These are phyloP conservation scores for Calcarius lapponicus DNA, from an alignment of 2,797 vertebrate genomes.

Conservation along the genomic window DNA sequence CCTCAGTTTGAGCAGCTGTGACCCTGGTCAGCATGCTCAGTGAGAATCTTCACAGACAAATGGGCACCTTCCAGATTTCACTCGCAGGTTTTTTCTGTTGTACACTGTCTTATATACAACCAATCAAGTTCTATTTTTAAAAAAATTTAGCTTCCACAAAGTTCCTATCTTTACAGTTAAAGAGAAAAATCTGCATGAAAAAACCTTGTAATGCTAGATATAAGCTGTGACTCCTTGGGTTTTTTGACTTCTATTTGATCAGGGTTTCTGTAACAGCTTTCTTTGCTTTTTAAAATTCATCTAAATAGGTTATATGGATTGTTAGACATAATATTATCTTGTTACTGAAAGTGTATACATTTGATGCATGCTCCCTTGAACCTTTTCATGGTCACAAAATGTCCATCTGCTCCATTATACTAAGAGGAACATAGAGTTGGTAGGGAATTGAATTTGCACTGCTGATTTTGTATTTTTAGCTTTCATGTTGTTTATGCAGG, in stretches of 20 bases:
- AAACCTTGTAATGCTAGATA: neutral
- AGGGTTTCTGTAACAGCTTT: neutral
- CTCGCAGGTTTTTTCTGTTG: neutral
- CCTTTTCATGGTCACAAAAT: neutral
- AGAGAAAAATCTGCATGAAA: neutral
- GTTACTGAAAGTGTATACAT: neutral
- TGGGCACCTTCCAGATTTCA: neutral
- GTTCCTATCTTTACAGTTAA: neutral
- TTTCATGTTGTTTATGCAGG: neutral
- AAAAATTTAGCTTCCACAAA: neutral
- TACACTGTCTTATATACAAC: neutral
- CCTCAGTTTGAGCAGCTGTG: neutral
- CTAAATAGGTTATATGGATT: neutral
- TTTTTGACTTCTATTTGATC: neutral
- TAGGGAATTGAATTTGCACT: neutral
- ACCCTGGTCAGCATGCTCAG: neutral
- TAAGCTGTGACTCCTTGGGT: neutral
- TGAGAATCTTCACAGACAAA: neutral
- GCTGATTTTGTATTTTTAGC: neutral
- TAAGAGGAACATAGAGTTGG: neutral
- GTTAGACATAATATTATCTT: neutral
- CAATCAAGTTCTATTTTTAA: fast-evolving
- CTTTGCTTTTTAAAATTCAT: neutral
- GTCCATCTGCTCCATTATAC: neutral
- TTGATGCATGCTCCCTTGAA: neutral